A percentile compares a stretch with the other conserved stretches of the same genome.
These are phyloP conservation scores for Amia ocellicauda DNA, from an alignment of 2,113 vertebrate genomes.

Conservation along the genomic window DNA sequence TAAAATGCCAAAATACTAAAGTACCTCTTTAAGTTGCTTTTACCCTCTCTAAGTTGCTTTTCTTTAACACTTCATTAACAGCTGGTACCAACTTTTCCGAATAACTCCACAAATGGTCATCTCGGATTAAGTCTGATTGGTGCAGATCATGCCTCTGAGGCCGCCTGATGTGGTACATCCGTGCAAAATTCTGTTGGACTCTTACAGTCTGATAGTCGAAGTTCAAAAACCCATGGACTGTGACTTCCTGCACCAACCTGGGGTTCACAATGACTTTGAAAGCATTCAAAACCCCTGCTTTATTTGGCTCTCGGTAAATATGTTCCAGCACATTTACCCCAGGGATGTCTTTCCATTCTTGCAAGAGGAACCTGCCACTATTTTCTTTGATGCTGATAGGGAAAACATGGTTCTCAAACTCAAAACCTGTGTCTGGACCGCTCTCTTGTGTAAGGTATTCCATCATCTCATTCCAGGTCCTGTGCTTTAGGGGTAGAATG, in stretches of 20 bases:
- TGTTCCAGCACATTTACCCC: conserved; percentile 64
- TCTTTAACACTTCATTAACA: conserved; percentile 29
- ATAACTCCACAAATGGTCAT: conserved; percentile 26
- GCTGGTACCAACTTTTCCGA: conserved; percentile 10
- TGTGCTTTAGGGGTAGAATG: conserved; percentile 50
- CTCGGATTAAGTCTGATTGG: conserved; percentile 1
- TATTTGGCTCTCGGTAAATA: conserved; percentile 36
- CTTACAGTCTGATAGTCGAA: background rate
- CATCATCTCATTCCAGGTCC: conserved; percentile 56
- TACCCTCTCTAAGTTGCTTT: background rate
- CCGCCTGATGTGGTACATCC: conserved; percentile 42
- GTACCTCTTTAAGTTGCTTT: too few species aligned
- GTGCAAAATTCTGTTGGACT: conserved; percentile 28
- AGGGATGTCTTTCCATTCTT: conserved; percentile 37
- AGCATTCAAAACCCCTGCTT: accelerated
- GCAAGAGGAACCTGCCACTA: background rate
- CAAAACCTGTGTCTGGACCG: conserved; percentile 36
- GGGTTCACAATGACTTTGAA: conserved; percentile 51
- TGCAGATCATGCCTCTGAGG: accelerated
- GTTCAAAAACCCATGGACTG: conserved; percentile 39
- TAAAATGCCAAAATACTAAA: too few species aligned
- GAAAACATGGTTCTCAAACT: conserved; percentile 64
- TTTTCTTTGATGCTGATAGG: background rate
- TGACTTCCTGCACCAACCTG: conserved; percentile 14
- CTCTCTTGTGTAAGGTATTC: conserved; percentile 43